Evolutionary conservation across 1,140 invertebrate genomes (phyloP), one percentile per base, ranked within the genome.

Genomic region (Drosophila repletoides): DNA sequence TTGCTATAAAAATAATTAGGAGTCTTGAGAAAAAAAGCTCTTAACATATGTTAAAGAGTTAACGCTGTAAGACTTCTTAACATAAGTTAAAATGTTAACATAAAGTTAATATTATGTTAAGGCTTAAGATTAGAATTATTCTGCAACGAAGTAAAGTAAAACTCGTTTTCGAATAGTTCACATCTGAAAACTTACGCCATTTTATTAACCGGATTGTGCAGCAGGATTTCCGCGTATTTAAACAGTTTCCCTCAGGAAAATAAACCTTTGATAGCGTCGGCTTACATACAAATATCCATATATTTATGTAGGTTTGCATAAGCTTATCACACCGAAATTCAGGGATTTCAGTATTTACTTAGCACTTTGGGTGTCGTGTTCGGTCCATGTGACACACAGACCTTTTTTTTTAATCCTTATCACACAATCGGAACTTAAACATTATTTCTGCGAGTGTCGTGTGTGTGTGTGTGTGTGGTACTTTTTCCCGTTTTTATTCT

Each of bases 331-430:
- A 75, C 59, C 17, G n/a, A 36, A 61, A 56, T 68, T 80, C 58
- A 40, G 59, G 67, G 68, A 86, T 79, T 79, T 29, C 36, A 22
- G 9, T 84, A 76, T 84, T 84, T 84, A 43, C 49, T 86, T 86
- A 86, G 80, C 80, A 84, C 80, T 84, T 86, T 84, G 61, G 43
- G 41, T 41, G 36, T 29, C 60, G 64, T 67, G 79, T 69, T 67
- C 45, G 43, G 51, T n/a, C n/a, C n/a, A n/a, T n/a, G n/a, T 49
- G 59, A 76, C 53, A 55, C 36, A 56, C 17, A 7, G 26, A 12
- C 41, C 41, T 56, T 41, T 72, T 70, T 84, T 75, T 80, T 84
- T 72, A 84, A 84, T 86, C 80, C 80, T 86, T 86, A 86, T 72
- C 73, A 74, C 49, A 41, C 40, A 53, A 26, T 43, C 61, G 33